Evolutionary conservation across 2,797 vertebrate species (phyloP), one percentile per base, ranked within the genome.

Genomic region (Malacoctenus gilli): DNA sequence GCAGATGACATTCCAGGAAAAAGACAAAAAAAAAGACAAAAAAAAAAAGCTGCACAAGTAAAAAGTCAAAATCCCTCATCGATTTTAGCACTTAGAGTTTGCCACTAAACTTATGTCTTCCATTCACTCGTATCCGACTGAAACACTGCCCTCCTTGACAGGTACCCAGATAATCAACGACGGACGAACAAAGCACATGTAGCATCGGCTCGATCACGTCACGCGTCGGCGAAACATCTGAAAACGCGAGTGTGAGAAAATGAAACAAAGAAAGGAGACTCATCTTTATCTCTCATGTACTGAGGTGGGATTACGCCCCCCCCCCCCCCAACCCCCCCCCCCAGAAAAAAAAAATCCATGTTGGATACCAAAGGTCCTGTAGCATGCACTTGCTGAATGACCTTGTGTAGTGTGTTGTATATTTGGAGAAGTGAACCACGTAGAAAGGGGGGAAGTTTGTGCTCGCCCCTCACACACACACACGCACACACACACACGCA

Each of bases 21-120:
- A 23, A 20, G 44, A 13, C 37, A 63, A 49, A 55, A 44, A 37
- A 39, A 39, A 23, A 20, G 44, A 13, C 37, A 63, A 49, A 55
- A 61, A 46, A 64, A 35, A 55, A 61, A 11, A 58, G 60, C 62
- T 20, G 54, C 48, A 69, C 58, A 56, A 25, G 49, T 59, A 41
- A 47, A 16, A 59, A 39, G 25, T 19, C 38, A 39, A 19, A 49
- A 25, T 18, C 59, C 54, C 44, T 69, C 39, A 42, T 53, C 52
- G 76, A 74, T 67, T 75, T 75, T 52, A 72, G 74, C 80, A 80
- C 80, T 79, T 82, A 68, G 61, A 77, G 55, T 65, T 79, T 59
- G 49, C 75, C 78, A 75, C 80, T 77, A 59, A 87, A 87, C 66
- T 56, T 62, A 86, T 87, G 90, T 93, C 92, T 91, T 92, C 92